Conservation (phyloP, 2,113 vertebrate species). For the Mormoops blainvillei region DNA sequence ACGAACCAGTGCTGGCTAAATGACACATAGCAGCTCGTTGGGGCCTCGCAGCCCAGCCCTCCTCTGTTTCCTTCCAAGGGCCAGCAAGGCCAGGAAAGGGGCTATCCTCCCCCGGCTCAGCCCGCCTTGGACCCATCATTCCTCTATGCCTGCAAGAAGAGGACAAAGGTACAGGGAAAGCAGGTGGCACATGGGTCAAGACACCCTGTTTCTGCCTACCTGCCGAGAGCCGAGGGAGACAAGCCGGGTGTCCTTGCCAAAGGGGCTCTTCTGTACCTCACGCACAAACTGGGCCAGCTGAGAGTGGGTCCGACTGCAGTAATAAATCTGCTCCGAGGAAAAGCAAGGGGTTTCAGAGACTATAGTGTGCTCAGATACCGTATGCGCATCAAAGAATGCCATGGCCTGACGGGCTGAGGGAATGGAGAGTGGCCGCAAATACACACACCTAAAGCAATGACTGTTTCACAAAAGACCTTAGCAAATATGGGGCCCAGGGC, state of each 20-base stretch:
- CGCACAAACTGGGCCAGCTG: constrained; percentile 95
- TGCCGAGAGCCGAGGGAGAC: constrained; percentile 94
- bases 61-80: neutral
- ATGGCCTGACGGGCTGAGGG: neutral
- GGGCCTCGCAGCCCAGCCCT: neutral
- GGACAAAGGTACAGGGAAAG: neutral
- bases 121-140: neutral
- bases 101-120: rapidly evolving
- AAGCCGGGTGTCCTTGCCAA: constrained; percentile 85
- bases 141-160: neutral
- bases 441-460: neutral
- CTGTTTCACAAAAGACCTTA: neutral
- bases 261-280: constrained; percentile 95
- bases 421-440: rapidly evolving
- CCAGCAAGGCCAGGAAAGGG: neutral
- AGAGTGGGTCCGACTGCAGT: constrained; percentile 97
- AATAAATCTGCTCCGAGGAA: constrained; percentile 88
- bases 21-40: rapidly evolving
- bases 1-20: neutral
- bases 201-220: constrained; percentile 72
- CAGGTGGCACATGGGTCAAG: rapidly evolving
- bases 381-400: neutral
- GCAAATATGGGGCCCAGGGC: too few species aligned
- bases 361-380: rapidly evolving
- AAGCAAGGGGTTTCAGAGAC: neutral